A percentile compares a stretch with the other conserved stretches of the same genome.
Conservation (phyloP, 2,888 invertebrate genomes). For the Prosopocoilus inquinatus region DNA sequence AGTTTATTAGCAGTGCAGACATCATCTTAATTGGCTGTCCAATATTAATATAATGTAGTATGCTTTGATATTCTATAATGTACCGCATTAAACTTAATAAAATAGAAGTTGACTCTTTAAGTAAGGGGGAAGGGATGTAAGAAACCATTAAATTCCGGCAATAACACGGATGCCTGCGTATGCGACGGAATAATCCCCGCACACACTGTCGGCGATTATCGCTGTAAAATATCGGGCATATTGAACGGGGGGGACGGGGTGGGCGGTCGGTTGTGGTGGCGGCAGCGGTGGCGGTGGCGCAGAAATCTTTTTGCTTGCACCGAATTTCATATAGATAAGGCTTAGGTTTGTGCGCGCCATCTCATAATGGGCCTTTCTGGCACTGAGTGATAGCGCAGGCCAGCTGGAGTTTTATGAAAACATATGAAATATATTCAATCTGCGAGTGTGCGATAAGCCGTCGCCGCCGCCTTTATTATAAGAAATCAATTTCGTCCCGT, state of each 20-base stretch:
- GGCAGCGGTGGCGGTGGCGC: slow-evolving; percentile 2
- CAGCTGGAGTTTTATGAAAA: slow-evolving; percentile 49
- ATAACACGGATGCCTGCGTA: too few species aligned
- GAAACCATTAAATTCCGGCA: too few species aligned
- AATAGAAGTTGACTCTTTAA: too few species aligned
- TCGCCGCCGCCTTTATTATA: slow-evolving; percentile 39
- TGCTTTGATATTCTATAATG: too few species aligned
- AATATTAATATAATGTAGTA: too few species aligned
- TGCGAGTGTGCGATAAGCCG: slow-evolving; percentile 63
- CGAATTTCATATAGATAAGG: slow-evolving; percentile 28
- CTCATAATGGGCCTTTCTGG: slow-evolving; percentile 40
- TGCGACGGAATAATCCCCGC: too few species aligned
- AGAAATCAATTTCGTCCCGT: slow-evolving; percentile 42
- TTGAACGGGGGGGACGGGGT: slow-evolving; percentile 9
- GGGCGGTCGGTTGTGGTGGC: slow-evolving; percentile 4
- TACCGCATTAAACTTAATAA: too few species aligned
- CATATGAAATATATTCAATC: slow-evolving; percentile 72
- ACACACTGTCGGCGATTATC: slow-evolving; percentile 6
- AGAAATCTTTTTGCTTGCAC: slow-evolving; percentile 27
- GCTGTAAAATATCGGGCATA: slow-evolving; percentile 18
- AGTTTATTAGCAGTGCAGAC: too few species aligned
- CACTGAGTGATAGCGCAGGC: slow-evolving; percentile 47
- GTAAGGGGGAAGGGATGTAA: too few species aligned
- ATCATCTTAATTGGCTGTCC: too few species aligned
- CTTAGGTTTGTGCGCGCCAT: slow-evolving; percentile 25